Conservation (phyloP, 1,140 invertebrate genomes). For the Leptinotarsa lineolata region DNA sequence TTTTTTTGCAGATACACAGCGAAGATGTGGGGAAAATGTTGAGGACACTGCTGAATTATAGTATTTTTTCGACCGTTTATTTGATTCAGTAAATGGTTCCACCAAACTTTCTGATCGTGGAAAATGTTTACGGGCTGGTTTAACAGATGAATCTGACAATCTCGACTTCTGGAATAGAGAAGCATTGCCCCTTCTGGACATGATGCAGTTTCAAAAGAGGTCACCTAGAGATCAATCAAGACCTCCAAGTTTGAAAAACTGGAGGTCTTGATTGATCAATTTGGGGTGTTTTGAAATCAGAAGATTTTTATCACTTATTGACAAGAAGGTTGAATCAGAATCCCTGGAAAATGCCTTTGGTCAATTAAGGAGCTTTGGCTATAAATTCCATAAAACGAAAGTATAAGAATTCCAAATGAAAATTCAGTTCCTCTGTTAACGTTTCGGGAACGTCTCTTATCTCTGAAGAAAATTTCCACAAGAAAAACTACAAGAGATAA, state of each 20-base stretch:
- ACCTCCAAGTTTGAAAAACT: conserved; percentile 5
- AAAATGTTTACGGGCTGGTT: not conserved
- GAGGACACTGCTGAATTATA: not conserved
- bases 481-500: too few relatives aligned
- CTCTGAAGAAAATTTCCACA: too few relatives aligned
- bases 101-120: not conserved
- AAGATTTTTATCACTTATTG: too few relatives aligned
- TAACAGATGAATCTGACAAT: not conserved
- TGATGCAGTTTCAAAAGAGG: not conserved
- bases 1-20: not conserved
- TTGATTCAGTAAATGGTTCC: not conserved
- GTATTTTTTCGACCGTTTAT: conserved; percentile 1
- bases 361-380: too few relatives aligned
- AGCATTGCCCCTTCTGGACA: not conserved
- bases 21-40: not conserved
- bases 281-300: not conserved
- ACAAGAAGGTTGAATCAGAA: too few relatives aligned
- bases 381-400: too few relatives aligned
- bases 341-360: too few relatives aligned
- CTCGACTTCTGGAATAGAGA: not conserved
- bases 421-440: too few relatives aligned
- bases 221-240: not conserved
- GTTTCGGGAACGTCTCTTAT: too few relatives aligned
- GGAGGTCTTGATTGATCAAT: not conserved
- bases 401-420: too few relatives aligned